Conservation (phyloP, 1,140 invertebrate genomes). For the Temnothorax nylanderi region DNA sequence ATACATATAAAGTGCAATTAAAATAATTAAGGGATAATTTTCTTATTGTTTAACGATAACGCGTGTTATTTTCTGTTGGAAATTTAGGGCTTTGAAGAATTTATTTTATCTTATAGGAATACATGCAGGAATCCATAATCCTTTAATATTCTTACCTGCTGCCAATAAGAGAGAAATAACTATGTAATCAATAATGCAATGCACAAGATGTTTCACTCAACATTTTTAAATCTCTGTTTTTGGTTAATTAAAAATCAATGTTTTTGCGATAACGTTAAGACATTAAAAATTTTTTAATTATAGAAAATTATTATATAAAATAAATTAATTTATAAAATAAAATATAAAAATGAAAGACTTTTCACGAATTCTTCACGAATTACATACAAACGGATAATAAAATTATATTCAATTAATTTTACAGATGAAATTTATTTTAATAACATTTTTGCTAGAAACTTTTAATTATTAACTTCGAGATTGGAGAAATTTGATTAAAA, state of each 20-base stretch:
- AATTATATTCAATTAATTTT: neutral
- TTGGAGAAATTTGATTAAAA: neutral
- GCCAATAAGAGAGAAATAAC: neutral
- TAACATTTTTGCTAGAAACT: neutral
- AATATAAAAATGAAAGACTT: neutral
- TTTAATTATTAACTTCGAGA: neutral
- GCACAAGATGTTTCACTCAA: neutral
- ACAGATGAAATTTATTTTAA: conserved; percentile 2
- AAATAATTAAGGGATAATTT: neutral
- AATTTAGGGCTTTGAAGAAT: neutral
- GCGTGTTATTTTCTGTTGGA: conserved; percentile 10
- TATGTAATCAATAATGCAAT: neutral
- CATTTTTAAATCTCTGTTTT: neutral
- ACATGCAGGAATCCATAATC: neutral
- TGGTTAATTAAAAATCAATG: neutral
- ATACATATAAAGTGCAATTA: neutral
- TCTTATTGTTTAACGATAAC: neutral
- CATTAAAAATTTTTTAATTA: neutral
- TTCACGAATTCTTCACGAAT: neutral
- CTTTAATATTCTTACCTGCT: neutral
- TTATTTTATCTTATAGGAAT: neutral
- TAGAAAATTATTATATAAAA: neutral
- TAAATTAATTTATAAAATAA: neutral
- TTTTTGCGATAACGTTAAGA: neutral
- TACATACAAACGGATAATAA: neutral